Percentiles rank a stretch among this genome's conserved stretches.
phyloP scores from a whole-genome alignment of 2,888 invertebrate species.

The Hydrotaea cyrtoneurina region DNA sequence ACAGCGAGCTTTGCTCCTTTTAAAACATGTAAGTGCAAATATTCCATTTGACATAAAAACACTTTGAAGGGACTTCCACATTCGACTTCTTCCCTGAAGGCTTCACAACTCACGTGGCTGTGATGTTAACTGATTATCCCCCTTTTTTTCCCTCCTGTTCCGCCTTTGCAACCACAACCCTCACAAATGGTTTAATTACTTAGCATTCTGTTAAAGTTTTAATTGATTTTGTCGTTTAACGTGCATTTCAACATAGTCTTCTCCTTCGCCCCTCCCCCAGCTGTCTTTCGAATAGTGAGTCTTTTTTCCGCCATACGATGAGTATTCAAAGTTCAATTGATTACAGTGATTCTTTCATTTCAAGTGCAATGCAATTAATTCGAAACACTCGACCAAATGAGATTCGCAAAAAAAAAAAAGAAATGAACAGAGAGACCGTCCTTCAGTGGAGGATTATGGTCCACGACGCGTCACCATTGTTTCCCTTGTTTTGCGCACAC shows the following conservation, averaged over 20 bases:
- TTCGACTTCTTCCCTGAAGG: no score
- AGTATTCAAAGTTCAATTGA: constrained; percentile 60
- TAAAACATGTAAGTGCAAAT: no score
- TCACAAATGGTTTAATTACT: constrained; percentile 36
- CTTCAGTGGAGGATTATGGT: background rate
- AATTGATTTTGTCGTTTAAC: constrained; percentile 64
- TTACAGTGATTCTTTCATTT: constrained; percentile 65
- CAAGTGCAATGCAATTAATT: constrained; percentile 62
- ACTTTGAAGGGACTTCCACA: no score
- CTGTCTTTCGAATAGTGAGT: background rate
- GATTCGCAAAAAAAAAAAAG: background rate
- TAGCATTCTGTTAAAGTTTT: constrained; percentile 59
- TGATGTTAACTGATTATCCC: no score
- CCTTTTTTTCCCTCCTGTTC: background rate
- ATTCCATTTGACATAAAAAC: no score
- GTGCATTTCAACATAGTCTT: constrained; percentile 28
- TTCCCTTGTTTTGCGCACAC: background rate
- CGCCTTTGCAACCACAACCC: background rate
- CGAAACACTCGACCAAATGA: constrained; percentile 16
- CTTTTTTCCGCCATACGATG: constrained; percentile 3
- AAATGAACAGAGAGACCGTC: constrained; percentile 1
- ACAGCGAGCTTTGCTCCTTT: no score
- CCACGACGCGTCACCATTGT: constrained; percentile 2
- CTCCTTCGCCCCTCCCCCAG: background rate
- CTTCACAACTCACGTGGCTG: no score